phyloP scores from a whole-genome alignment of 2,888 invertebrate species.

The Apamea monoglypha region DNA sequence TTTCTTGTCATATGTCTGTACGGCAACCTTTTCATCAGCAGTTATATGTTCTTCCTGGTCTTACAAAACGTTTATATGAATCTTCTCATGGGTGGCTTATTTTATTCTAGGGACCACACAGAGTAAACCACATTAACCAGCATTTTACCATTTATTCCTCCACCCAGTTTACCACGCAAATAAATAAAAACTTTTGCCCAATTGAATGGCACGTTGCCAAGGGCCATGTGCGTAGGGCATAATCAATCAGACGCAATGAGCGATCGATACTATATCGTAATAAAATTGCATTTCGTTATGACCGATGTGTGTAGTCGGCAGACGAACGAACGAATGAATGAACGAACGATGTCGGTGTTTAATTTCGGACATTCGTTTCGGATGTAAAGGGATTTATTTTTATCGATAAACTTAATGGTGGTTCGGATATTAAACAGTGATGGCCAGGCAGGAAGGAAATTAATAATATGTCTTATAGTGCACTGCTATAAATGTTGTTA shows the following conservation, averaged over 20 bases:
- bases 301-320: conserved; percentile 48
- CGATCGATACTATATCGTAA: conserved; percentile 62
- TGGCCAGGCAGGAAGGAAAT: conserved; percentile 38
- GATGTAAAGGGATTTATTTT: conserved; percentile 56
- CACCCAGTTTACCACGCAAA: conserved; percentile 14
- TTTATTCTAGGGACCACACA: conserved; percentile 33
- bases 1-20: not conserved
- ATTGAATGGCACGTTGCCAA: conserved; percentile 59
- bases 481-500: conserved; percentile 2
- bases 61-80: not conserved
- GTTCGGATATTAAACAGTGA: conserved; percentile 38
- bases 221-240: conserved; percentile 57
- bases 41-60: not conserved
- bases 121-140: not conserved
- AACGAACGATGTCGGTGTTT: conserved; percentile 39
- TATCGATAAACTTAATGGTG: conserved; percentile 50
- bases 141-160: conserved; percentile 13
- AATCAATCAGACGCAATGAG: conserved; percentile 67
- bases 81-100: conserved; percentile 4
- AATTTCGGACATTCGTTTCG: conserved; percentile 51
- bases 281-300: conserved; percentile 66
- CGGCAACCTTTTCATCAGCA: not conserved
- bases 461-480: conserved; percentile 38
- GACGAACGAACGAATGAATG: conserved; percentile 25
- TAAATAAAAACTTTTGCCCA: conserved; percentile 50